Conservation (phyloP, 2,888 invertebrate species). For the Hesperia comma region DNA sequence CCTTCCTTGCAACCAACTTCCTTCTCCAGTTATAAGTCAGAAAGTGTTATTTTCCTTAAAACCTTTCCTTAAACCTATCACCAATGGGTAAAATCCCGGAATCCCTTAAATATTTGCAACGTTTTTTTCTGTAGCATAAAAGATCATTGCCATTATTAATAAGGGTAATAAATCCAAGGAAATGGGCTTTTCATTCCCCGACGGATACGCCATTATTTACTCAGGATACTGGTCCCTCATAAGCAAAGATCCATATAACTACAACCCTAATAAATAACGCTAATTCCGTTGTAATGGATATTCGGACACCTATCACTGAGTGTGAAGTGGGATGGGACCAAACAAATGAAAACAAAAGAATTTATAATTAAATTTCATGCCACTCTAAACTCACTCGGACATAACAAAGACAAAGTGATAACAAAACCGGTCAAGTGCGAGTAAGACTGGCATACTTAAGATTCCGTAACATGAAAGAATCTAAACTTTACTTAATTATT, state of each 20-base stretch:
- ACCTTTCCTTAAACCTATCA: constrained; percentile 5
- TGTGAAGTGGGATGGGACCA: not conserved
- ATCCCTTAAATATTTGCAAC: not conserved
- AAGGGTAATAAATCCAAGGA: constrained; percentile 9
- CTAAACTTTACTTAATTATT: too few species aligned
- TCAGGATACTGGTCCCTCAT: constrained; percentile 42
- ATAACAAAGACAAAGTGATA: too few species aligned
- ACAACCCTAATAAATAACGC: constrained; percentile 46
- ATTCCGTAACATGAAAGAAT: too few species aligned
- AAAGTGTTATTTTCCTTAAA: too few species aligned
- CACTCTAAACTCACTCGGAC: not conserved
- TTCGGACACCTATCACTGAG: constrained; percentile 21
- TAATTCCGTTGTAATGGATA: constrained; percentile 42
- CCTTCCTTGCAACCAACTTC: too few species aligned
- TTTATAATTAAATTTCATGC: not conserved
- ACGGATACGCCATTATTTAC: constrained; percentile 43
- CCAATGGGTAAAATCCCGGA: too few species aligned
- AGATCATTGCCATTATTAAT: constrained; percentile 22
- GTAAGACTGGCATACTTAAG: too few species aligned
- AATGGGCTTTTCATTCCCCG: constrained; percentile 20
- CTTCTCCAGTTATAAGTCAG: too few species aligned
- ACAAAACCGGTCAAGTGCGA: too few species aligned
- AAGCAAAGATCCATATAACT: constrained; percentile 41
- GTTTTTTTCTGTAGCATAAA: constrained; percentile 10
- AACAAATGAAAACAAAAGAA: not conserved